Evolutionary conservation across 2,113 vertebrate genomes (phyloP).

Genomic region (Prionailurus viverrinus): DNA sequence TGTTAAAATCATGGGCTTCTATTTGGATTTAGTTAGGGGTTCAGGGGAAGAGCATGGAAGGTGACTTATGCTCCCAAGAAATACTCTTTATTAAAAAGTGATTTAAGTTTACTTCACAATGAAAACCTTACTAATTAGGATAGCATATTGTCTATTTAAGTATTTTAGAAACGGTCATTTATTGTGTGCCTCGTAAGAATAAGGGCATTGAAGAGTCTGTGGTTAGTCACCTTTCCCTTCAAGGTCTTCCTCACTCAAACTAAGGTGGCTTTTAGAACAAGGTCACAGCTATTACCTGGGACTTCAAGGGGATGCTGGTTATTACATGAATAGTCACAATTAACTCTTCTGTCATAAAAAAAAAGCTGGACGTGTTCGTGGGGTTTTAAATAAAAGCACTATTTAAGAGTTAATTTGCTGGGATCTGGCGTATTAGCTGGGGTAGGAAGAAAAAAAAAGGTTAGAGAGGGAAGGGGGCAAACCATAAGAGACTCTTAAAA

Average conservation of each 20-base stretch:
- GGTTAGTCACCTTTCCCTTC: neutral
- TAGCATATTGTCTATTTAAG: neutral
- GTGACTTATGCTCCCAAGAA: neutral
- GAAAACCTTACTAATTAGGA: neutral
- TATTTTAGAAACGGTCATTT: neutral
- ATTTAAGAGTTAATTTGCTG: neutral
- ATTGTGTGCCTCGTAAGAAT: neutral
- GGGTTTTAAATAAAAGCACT: neutral
- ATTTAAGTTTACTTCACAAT: slow-evolving; percentile 7
- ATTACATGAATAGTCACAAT: neutral
- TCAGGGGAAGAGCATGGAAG: slow-evolving; percentile 4
- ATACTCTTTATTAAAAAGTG: neutral
- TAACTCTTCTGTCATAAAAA: neutral
- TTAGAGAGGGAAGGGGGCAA: no score
- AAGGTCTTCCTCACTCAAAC: neutral
- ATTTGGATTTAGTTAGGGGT: slow-evolving; percentile 23
- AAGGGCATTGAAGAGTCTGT: neutral
- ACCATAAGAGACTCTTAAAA: no score
- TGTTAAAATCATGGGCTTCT: neutral
- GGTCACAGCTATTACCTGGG: neutral
- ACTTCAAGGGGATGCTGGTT: neutral
- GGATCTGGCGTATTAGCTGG: neutral
- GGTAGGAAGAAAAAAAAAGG: no score
- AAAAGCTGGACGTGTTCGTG: neutral
- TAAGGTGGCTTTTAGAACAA: neutral